phyloP scores from a whole-genome alignment of 2,888 invertebrate species.

The Conops quadrifasciatus region DNA sequence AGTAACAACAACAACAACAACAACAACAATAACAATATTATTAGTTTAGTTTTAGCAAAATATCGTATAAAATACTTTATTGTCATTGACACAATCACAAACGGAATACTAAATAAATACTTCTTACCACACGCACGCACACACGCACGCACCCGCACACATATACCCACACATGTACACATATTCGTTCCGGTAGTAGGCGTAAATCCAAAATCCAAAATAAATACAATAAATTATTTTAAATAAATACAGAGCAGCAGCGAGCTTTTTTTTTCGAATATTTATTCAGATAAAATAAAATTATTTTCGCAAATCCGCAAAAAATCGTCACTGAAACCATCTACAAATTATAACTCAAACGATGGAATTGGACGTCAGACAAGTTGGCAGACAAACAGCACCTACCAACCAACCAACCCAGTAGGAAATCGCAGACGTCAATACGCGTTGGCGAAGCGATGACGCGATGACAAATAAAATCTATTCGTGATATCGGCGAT shows the following conservation, averaged over 20 bases:
- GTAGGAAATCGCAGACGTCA: not conserved
- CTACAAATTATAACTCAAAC: constrained; percentile 27
- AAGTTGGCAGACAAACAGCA: not conserved
- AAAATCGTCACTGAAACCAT: constrained; percentile 26
- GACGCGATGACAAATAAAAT: no score
- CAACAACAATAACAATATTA: constrained; percentile 10
- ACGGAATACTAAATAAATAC: constrained; percentile 42
- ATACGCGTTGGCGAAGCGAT: not conserved
- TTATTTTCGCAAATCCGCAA: constrained; percentile 29
- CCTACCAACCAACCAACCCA: not conserved
- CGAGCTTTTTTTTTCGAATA: no score
- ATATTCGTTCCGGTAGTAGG: not conserved
- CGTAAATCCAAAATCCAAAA: constrained; percentile 23
- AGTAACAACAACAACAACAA: constrained; percentile 15
- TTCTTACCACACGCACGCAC: constrained; percentile 30
- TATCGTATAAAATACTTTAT: constrained; percentile 30
- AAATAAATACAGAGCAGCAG: constrained; percentile 24
- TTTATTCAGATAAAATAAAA: constrained; percentile 25
- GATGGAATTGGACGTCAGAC: not conserved
- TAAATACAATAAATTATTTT: constrained; percentile 30
- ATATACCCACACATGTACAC: constrained; percentile 3
- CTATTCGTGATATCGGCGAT: no score
- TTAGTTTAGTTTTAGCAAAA: constrained; percentile 8
- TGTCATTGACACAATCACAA: constrained; percentile 43
- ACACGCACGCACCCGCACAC: constrained; percentile 18